Percentiles rank a stretch among this genome's conserved stretches.
These are phyloP conservation scores for Argyresthia goedartella DNA, from an alignment of 2,888 invertebrate genomes.

Conservation along the genomic window DNA sequence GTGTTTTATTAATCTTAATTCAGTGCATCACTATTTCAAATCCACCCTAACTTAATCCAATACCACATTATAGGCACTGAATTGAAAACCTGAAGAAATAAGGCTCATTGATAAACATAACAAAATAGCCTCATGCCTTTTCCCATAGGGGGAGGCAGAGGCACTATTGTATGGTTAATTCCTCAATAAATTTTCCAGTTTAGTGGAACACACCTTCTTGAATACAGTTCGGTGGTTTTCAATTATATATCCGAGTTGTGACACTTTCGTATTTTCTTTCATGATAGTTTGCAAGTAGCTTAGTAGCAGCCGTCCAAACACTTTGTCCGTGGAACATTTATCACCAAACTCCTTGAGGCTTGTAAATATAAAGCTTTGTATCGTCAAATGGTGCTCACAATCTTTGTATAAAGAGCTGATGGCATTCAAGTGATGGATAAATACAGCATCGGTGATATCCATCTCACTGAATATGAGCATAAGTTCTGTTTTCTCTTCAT, in stretches of 20 bases:
- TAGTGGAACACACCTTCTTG: constrained; percentile 32
- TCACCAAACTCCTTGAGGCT: constrained; percentile 19
- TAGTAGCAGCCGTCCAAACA: constrained; percentile 37
- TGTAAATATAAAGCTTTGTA: constrained; percentile 28
- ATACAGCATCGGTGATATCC: constrained; percentile 24
- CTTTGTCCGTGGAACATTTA: constrained; percentile 25
- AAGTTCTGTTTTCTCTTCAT: constrained; percentile 18
- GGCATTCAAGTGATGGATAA: constrained; percentile 28
- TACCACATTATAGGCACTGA: no score
- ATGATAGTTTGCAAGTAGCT: constrained; percentile 27
- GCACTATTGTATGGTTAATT: no score
- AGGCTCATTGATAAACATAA: no score
- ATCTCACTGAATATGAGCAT: constrained; percentile 20
- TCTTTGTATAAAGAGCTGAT: constrained; percentile 35
- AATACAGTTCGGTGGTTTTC: constrained; percentile 37
- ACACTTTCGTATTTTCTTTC: constrained; percentile 13
- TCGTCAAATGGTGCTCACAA: constrained; percentile 23
- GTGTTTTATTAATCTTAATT: neutral
- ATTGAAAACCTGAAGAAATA: no score
- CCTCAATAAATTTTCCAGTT: constrained; percentile 17
- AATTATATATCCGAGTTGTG: constrained; percentile 24
- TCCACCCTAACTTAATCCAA: no score
- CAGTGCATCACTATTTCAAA: no score
- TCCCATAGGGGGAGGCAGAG: no score
- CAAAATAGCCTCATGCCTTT: no score